These are phyloP conservation scores for Galeopterus variegatus DNA, from an alignment of 2,113 vertebrate genomes.

Conservation along the genomic window DNA sequence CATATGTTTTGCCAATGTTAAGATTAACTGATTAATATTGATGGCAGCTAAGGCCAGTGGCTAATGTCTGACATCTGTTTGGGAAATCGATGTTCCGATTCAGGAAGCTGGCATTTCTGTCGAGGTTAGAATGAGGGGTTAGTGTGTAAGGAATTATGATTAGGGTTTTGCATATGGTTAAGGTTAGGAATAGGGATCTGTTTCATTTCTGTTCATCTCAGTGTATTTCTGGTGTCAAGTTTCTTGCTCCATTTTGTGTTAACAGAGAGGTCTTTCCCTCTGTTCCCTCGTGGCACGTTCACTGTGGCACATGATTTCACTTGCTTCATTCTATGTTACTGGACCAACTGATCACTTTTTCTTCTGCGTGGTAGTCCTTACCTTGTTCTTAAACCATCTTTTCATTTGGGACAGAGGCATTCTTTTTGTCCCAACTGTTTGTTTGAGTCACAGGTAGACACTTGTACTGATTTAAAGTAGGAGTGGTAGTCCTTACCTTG, in stretches of 20 bases:
- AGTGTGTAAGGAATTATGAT: conserved; percentile 79
- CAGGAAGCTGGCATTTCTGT: conserved; percentile 79
- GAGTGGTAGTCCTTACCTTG: conserved; percentile 31
- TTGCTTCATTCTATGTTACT: conserved; percentile 70
- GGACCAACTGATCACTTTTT: conserved; percentile 63
- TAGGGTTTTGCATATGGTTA: conserved; percentile 68
- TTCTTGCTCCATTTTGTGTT: conserved; percentile 71
- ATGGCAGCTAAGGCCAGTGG: conserved; percentile 80
- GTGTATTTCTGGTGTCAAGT: conserved; percentile 57
- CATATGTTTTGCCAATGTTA: conserved; percentile 83
- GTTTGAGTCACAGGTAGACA: background rate
- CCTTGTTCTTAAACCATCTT: conserved; percentile 55
- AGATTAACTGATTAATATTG: conserved; percentile 85
- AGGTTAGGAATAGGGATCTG: conserved; percentile 71
- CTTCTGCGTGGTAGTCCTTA: conserved; percentile 43
- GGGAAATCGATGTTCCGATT: conserved; percentile 81
- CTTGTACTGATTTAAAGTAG: background rate
- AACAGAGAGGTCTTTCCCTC: conserved; percentile 77
- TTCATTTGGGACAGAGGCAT: background rate
- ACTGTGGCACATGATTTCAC: conserved; percentile 60
- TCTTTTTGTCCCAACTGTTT: background rate
- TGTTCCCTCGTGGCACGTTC: conserved; percentile 10
- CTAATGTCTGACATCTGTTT: conserved; percentile 85
- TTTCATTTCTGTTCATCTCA: conserved; percentile 64
- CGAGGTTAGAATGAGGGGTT: conserved; percentile 74